These are phyloP conservation scores for Latrodectus geometricus DNA, from an alignment of 1,140 invertebrate species.

Conservation along the genomic window DNA sequence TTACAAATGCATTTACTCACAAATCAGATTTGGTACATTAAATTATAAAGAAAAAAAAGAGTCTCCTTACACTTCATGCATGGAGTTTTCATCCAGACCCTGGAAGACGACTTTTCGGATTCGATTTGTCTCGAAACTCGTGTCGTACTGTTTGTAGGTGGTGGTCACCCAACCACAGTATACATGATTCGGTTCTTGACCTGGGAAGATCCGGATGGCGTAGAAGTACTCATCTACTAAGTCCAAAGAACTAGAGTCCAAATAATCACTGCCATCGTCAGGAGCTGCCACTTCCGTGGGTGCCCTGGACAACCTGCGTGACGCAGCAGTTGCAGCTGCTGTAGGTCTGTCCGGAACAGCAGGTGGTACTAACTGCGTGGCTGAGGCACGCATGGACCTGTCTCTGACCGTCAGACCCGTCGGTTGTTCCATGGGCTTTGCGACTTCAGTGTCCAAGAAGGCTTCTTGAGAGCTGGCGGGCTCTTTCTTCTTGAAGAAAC, in stretches of 20 bases:
- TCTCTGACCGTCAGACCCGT: constrained; percentile 64
- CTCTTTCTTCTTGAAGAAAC: constrained; percentile 83
- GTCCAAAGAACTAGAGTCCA: constrained; percentile 87
- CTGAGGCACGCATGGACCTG: constrained; percentile 35
- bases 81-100: constrained; percentile 69
- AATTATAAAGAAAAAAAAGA: neutral
- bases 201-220: constrained; percentile 83
- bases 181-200: constrained; percentile 94
- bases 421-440: constrained; percentile 25
- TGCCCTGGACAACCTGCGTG: constrained; percentile 15
- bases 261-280: constrained; percentile 78
- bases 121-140: constrained; percentile 86
- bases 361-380: constrained; percentile 72
- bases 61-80: constrained; percentile 69
- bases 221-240: constrained; percentile 98
- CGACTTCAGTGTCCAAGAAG: constrained; percentile 1
- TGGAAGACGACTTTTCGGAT: constrained; percentile 88
- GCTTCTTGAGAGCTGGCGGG: constrained; percentile 62
- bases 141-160: constrained; percentile 78
- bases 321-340: constrained; percentile 22
- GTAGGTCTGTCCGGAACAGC: constrained; percentile 76
- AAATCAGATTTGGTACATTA: too few species aligned
- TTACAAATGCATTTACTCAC: too few species aligned
- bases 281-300: constrained; percentile 37
- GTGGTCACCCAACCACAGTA: constrained; percentile 99